These are phyloP conservation scores for Zoroaster sp. DNA, from an alignment of 53 echinoderm and acorn worm genomes.

Conservation along the genomic window DNA sequence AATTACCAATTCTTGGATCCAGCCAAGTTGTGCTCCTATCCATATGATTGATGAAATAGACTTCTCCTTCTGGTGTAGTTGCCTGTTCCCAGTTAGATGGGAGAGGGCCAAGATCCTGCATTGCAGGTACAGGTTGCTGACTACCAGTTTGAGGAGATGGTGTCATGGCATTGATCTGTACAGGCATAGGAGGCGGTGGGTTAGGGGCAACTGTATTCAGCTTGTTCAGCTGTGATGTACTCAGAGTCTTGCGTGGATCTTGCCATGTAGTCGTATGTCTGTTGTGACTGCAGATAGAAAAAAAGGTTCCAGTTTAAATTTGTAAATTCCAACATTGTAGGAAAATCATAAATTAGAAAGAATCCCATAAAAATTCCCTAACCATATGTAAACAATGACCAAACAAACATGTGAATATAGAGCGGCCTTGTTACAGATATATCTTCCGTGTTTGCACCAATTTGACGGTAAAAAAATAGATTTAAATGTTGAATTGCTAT, in stretches of 20 bases:
- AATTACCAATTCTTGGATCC: constrained; percentile 94
- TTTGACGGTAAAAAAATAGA: no score
- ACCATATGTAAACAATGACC: no score
- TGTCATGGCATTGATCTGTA: constrained; percentile 23
- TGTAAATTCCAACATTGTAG: not conserved
- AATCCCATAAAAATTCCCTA: no score
- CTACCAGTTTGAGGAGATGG: constrained; percentile 18
- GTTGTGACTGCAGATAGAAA: constrained; percentile 67
- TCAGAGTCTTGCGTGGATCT: constrained; percentile 81
- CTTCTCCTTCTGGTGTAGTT: constrained; percentile 86
- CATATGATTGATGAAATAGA: constrained; percentile 94
- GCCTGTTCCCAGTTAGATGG: constrained; percentile 97
- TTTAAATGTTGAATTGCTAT: no score
- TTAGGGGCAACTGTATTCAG: constrained; percentile 47
- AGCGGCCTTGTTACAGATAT: no score
- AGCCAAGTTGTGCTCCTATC: constrained; percentile 96
- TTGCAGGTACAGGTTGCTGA: constrained; percentile 76
- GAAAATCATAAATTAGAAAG: no score
- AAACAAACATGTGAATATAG: no score
- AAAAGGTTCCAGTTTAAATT: no score
- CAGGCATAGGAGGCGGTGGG: constrained; percentile 20
- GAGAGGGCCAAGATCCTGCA: constrained; percentile 88
- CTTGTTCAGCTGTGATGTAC: constrained; percentile 68
- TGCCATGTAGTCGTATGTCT: constrained; percentile 92
- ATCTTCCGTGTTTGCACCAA: no score